phyloP scores from a whole-genome alignment of 2,888 invertebrate genomes.

The Melangyna quadrimaculata region DNA sequence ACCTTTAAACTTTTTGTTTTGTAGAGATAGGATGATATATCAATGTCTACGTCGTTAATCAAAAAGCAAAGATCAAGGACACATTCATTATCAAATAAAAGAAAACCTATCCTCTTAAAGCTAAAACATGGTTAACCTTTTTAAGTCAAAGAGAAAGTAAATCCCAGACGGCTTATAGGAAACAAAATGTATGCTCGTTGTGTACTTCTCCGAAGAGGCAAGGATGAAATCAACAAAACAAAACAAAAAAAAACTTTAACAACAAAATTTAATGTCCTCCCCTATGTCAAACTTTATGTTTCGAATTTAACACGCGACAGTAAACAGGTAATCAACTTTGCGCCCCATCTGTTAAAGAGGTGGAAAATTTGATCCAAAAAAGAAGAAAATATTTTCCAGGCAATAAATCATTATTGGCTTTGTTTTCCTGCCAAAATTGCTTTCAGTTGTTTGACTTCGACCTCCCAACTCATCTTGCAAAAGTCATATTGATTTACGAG shows the following conservation, averaged over 20 bases:
- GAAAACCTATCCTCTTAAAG: neutral
- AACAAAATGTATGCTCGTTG: neutral
- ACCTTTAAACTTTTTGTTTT: neutral
- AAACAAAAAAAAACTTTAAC: neutral
- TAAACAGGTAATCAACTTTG: conserved; percentile 52
- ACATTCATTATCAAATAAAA: neutral
- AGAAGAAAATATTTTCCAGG: conserved; percentile 56
- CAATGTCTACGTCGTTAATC: neutral
- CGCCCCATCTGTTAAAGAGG: conserved; percentile 63
- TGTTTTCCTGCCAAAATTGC: conserved; percentile 66
- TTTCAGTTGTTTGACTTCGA: conserved; percentile 18
- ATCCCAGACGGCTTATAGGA: neutral
- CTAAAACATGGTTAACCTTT: neutral
- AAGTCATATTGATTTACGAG: conserved; percentile 65
- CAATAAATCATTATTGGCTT: conserved; percentile 69
- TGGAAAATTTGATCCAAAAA: conserved; percentile 44
- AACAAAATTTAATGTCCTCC: conserved; percentile 4
- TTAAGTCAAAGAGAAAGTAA: neutral
- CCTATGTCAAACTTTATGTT: conserved; percentile 34
- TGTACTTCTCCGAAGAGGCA: neutral
- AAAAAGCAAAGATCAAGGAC: conserved; percentile 4
- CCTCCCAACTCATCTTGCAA: neutral
- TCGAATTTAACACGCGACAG: conserved; percentile 51
- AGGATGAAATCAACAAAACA: neutral
- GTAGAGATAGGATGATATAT: neutral